Conservation (phyloP, 2,888 invertebrate species). For the Rhingia rostrata region DNA sequence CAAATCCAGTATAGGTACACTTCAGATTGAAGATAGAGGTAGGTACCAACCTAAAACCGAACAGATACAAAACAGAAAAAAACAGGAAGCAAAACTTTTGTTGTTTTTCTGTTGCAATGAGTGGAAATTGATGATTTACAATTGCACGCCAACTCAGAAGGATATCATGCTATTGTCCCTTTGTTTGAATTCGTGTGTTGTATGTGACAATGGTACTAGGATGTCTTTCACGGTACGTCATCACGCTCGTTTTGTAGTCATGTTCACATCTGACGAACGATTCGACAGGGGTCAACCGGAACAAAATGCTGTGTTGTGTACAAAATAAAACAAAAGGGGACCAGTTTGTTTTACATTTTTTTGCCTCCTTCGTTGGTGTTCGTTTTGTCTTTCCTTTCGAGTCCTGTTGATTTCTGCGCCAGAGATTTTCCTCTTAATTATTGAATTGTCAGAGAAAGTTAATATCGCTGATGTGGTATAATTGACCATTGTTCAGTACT, state of each 20-base stretch:
- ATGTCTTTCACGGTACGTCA: constrained; percentile 57
- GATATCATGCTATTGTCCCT: constrained; percentile 54
- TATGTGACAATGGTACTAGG: constrained; percentile 46
- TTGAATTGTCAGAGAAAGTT: constrained; percentile 29
- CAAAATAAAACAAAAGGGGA: constrained; percentile 50
- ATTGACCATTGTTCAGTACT: constrained; percentile 43
- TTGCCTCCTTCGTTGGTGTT: not conserved
- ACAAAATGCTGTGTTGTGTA: constrained; percentile 53
- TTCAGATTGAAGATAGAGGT: constrained; percentile 1
- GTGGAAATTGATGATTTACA: constrained; percentile 70
- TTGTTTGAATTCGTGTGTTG: constrained; percentile 51
- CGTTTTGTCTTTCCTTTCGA: not conserved
- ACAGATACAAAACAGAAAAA: constrained; percentile 9
- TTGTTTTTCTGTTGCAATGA: constrained; percentile 36
- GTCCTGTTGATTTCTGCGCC: not conserved
- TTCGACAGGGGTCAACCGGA: constrained; percentile 69
- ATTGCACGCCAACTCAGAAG: constrained; percentile 55
- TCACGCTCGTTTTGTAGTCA: constrained; percentile 41
- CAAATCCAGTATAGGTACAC: not conserved
- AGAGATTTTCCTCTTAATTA: not conserved
- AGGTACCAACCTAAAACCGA: not conserved
- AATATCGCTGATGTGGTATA: constrained; percentile 56
- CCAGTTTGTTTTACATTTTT: not conserved
- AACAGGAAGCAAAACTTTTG: constrained; percentile 28
- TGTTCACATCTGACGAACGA: constrained; percentile 48